Conservation (phyloP, 2,888 invertebrate genomes). For the Scaptomyza reducta region DNA sequence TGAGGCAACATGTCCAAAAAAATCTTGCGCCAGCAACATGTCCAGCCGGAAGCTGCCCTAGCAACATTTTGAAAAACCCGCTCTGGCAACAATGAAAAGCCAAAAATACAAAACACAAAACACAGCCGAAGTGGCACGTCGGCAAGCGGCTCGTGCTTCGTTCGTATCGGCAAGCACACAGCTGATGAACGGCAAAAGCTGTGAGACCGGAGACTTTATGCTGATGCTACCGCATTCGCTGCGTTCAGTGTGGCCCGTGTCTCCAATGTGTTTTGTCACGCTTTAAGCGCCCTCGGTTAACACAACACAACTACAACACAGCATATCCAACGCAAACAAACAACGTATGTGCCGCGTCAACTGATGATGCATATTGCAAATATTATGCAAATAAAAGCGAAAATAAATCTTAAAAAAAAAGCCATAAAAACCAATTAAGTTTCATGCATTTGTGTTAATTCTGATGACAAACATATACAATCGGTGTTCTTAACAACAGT, state of each 20-base stretch:
- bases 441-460: conserved; percentile 45
- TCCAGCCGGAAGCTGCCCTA: conserved; percentile 70
- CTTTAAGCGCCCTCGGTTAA: conserved; percentile 71
- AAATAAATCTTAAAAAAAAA: conserved; percentile 2
- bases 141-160: conserved; percentile 50
- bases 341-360: conserved; percentile 68
- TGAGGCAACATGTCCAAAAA: conserved; percentile 15
- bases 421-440: conserved; percentile 13
- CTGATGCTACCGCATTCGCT: conserved; percentile 80
- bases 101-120: conserved; percentile 34
- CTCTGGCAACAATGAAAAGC: conserved; percentile 63
- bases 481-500: conserved; percentile 27
- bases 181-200: conserved; percentile 56
- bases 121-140: conserved; percentile 36
- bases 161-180: conserved; percentile 49
- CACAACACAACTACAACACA: conserved; percentile 16
- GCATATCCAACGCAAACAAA: conserved; percentile 18
- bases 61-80: conserved; percentile 67
- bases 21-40: conserved; percentile 46
- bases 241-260: conserved; percentile 84
- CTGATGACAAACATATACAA: conserved; percentile 22
- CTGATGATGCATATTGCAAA: conserved; percentile 33
- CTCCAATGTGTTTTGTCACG: conserved; percentile 84
- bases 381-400: conserved; percentile 18
- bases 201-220: conserved; percentile 78